These are phyloP conservation scores for Poicephalus gulielmi DNA, from an alignment of 2,113 vertebrate species.

Conservation along the genomic window DNA sequence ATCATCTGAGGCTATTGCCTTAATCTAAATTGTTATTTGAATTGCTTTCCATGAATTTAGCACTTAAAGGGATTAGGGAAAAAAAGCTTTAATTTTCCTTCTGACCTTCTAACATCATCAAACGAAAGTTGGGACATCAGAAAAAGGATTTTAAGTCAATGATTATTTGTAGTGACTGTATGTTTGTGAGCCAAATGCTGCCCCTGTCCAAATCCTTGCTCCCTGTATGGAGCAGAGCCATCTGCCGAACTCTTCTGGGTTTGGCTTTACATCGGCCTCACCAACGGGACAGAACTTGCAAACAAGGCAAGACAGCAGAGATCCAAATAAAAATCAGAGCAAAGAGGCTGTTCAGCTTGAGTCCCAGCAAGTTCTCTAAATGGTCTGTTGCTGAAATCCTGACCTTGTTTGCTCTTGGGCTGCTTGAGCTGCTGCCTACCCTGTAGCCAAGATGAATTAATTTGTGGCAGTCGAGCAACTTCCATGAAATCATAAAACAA, in stretches of 20 bases:
- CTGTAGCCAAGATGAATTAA: slow-evolving; percentile 44
- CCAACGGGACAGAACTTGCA: slow-evolving; percentile 39
- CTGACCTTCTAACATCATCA: slow-evolving; percentile 33
- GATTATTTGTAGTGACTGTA: background rate
- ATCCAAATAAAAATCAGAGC: background rate
- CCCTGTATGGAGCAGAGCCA: background rate
- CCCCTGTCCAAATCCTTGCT: background rate
- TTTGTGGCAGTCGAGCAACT: background rate
- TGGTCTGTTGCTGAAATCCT: slow-evolving; percentile 31
- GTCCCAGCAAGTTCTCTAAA: slow-evolving; percentile 14
- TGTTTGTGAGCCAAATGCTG: background rate
- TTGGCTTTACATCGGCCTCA: background rate
- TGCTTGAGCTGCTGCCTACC: slow-evolving; percentile 1
- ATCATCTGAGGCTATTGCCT: background rate
- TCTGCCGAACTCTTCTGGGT: background rate
- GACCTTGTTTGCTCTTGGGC: slow-evolving; percentile 46
- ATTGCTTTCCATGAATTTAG: slow-evolving; percentile 44
- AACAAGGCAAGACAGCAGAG: slow-evolving; percentile 8
- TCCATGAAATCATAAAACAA: slow-evolving; percentile 17
- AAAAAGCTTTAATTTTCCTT: slow-evolving; percentile 30
- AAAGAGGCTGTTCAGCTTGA: background rate
- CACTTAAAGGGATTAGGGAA: background rate
- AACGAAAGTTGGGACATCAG: background rate
- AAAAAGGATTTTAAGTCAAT: slow-evolving; percentile 28
- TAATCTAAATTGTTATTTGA: slow-evolving; percentile 15